Evolutionary conservation across 2,113 vertebrate species (phyloP).

Genomic region (Isurus oxyrinchus): DNA sequence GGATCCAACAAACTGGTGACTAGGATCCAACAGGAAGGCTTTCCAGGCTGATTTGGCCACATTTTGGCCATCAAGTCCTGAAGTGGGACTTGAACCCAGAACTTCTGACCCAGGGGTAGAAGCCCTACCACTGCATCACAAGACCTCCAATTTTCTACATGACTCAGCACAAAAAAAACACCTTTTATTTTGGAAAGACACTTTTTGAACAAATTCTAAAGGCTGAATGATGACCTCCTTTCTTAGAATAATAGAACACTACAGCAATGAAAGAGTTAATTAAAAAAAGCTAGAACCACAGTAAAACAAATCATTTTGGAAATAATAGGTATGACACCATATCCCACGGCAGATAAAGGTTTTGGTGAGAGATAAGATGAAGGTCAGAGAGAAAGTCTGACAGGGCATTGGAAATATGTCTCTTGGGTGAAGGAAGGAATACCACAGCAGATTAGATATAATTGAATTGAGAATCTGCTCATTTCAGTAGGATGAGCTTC

Average conservation of each 20-base stretch:
- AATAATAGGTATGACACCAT: slow-evolving; percentile 35
- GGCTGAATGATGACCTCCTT: background rate
- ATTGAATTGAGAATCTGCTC: slow-evolving; percentile 35
- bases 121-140: too few relatives aligned
- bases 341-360: slow-evolving; percentile 23
- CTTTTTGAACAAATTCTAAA: background rate
- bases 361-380: slow-evolving; percentile 27
- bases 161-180: background rate
- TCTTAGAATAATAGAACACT: background rate
- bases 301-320: slow-evolving; percentile 34
- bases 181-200: background rate
- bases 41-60: too few relatives aligned
- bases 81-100: too few relatives aligned
- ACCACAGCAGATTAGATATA: slow-evolving; percentile 32
- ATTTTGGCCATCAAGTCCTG: too few relatives aligned
- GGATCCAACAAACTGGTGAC: too few relatives aligned
- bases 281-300: background rate
- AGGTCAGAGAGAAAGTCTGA: slow-evolving; percentile 35
- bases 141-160: background rate
- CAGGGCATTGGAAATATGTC: slow-evolving; percentile 36
- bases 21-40: too few relatives aligned
- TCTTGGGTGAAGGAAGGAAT: slow-evolving; percentile 1
- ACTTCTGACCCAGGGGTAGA: too few relatives aligned
- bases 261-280: background rate
- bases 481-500: slow-evolving; percentile 28